Percentiles rank a stretch among this genome's conserved stretches.
Conservation (phyloP, 2,888 invertebrate genomes). For the Macrosiphum euphorbiae region DNA sequence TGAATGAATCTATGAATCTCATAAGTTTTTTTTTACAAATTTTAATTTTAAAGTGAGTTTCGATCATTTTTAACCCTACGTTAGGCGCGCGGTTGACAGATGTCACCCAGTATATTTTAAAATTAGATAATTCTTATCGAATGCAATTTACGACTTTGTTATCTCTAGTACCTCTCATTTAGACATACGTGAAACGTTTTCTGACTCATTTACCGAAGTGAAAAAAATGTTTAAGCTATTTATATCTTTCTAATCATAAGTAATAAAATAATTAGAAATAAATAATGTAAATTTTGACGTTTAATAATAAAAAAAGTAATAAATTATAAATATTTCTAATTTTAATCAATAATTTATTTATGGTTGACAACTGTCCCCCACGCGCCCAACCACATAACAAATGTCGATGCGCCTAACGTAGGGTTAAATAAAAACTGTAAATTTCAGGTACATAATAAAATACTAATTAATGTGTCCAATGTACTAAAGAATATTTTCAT, state of each 20-base stretch:
- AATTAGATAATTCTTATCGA: slow-evolving; percentile 37
- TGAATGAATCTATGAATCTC: no score
- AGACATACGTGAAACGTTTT: slow-evolving; percentile 4
- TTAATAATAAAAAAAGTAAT: no score
- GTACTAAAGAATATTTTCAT: no score
- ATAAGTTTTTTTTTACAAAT: no score
- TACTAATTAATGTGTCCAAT: no score
- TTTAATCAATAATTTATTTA: slow-evolving; percentile 28
- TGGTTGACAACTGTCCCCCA: slow-evolving; percentile 27
- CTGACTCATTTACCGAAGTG: slow-evolving; percentile 30
- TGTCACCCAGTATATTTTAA: slow-evolving; percentile 40
- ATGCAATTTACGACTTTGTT: slow-evolving; percentile 35
- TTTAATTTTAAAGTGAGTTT: no score
- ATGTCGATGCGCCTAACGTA: slow-evolving; percentile 16
- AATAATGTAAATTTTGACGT: no score
- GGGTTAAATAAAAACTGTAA: not conserved
- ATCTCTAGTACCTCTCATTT: slow-evolving; percentile 24
- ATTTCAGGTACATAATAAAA: no score
- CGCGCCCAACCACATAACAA: slow-evolving; percentile 36
- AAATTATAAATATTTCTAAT: slow-evolving; percentile 4
- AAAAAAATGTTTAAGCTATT: slow-evolving; percentile 5
- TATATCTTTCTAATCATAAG: slow-evolving; percentile 7
- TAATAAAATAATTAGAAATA: no score
- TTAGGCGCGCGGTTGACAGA: slow-evolving; percentile 28
- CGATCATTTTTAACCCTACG: not conserved